Evolutionary conservation across 2,113 vertebrate species (phyloP).

Genomic region (Zosterops lateralis): DNA sequence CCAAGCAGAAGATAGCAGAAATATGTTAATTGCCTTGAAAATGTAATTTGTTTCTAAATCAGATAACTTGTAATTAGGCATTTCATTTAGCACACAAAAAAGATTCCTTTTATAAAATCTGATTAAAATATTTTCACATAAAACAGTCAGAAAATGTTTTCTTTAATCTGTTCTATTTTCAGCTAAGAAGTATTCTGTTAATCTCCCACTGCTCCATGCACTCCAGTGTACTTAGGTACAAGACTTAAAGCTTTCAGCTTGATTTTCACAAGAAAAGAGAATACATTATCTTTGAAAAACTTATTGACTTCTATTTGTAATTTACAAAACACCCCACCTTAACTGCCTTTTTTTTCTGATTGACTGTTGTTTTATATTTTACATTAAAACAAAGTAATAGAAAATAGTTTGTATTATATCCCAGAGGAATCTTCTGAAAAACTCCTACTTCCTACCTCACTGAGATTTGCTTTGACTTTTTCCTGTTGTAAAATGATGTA

Average conservation of each 20-base stretch:
- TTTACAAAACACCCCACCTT: neutral
- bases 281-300: neutral
- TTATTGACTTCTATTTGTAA: neutral
- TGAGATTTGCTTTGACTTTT: neutral
- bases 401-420: neutral
- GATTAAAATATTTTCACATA: neutral
- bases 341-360: neutral
- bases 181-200: neutral
- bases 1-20: neutral
- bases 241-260: neutral
- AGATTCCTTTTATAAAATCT: neutral
- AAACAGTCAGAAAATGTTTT: neutral
- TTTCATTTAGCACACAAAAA: neutral
- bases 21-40: neutral
- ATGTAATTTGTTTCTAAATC: neutral
- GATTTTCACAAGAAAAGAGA: neutral
- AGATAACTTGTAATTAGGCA: neutral
- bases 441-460: neutral
- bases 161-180: neutral
- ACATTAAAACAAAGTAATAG: neutral
- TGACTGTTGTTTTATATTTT: neutral
- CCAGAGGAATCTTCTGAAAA: neutral
- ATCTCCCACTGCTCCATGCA: neutral
- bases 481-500: neutral
- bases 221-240: neutral